Evolutionary conservation across 2,797 vertebrate species (phyloP).

Genomic region (Euthynnus affinis): DNA sequence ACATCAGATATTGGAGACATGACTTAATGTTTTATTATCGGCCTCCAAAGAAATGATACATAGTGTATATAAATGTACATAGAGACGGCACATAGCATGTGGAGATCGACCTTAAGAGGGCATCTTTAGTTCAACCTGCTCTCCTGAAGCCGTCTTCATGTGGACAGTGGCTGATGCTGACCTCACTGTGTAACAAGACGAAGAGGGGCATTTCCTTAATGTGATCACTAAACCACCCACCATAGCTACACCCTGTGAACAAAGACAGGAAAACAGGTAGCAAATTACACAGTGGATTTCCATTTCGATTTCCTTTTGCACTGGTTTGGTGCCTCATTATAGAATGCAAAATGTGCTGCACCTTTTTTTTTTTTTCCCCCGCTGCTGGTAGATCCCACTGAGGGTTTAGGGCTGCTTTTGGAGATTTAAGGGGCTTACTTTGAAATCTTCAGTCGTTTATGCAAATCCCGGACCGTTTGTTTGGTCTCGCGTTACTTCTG

Average conservation of each 20-base stretch:
- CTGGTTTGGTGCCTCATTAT: conserved; percentile 22
- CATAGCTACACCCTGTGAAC: neutral
- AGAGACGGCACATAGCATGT: too few relatives aligned
- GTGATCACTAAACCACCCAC: conserved; percentile 21
- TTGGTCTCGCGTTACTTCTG: conserved; percentile 16
- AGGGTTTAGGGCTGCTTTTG: conserved; percentile 8
- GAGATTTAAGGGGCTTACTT: conserved; percentile 40
- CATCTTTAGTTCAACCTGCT: neutral
- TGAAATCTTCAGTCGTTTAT: conserved; percentile 43
- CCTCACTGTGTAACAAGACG: neutral
- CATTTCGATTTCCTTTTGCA: conserved; percentile 17
- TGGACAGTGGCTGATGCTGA: neutral
- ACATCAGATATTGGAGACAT: too few relatives aligned
- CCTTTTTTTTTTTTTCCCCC: conserved; percentile 1
- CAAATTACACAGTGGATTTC: conserved; percentile 23
- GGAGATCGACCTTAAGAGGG: neutral
- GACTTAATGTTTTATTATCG: too few relatives aligned
- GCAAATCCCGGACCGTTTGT: conserved; percentile 24
- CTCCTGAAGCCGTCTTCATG: neutral
- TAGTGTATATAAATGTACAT: too few relatives aligned
- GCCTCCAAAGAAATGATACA: too few relatives aligned
- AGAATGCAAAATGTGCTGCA: conserved; percentile 7
- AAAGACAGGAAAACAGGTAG: conserved; percentile 16
- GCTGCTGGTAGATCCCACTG: conserved; percentile 7
- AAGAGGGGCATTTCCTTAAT: neutral